Base-by-base conservation (phyloP, 2,113 vertebrate genomes). In the Paralichthys olivaceus region DNA sequence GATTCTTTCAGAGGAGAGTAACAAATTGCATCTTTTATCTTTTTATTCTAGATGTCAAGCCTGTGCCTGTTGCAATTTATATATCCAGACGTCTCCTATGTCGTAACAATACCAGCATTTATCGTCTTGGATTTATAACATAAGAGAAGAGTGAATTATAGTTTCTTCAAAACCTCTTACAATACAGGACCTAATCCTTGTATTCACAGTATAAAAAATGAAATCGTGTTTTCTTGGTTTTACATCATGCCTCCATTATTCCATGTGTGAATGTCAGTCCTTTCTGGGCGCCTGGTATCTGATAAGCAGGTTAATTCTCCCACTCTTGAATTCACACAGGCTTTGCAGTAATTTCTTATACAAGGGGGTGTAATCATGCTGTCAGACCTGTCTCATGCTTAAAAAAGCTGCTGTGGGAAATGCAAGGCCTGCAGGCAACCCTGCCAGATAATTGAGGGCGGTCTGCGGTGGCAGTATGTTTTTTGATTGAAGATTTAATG, bases 401-500 rank as follows among this genome's bases (percentile, higher is more conserved):
- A 79, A 87, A 64, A 80, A 81, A 77, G 69, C 74, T 1, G 8
- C 70, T 79, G 85, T 55, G 67, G 77, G 77, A 85, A 85, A 51
- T 80, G 49, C 22, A 66, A 66, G 63, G 63, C 80, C 87, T 75
- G 69, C 80, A 80, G 78, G 65, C 72, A 86, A 80, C 78, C 75
- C 79, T 76, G 65, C 53, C 8, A 11, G 77, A 84, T 86, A 88
- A 90, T 63, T 88, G 72, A 90, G 67, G 75, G 75, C 45, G 22
- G 77, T 71, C 79, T 54, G 45, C 1, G 2, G 80, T 83, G 70
- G 74, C 86, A 80, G 60, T 34, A 83, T 77, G 81, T 79, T 84
- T 92, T 85, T 62, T 89, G 83, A 90, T 79, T 89, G 86, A 85
- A 88, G 84, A 78, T 84, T 92, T 87, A 82, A 85, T 85, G 79